Conservation (phyloP, 2,113 vertebrate species). For the Oreochromis tanganicae region DNA sequence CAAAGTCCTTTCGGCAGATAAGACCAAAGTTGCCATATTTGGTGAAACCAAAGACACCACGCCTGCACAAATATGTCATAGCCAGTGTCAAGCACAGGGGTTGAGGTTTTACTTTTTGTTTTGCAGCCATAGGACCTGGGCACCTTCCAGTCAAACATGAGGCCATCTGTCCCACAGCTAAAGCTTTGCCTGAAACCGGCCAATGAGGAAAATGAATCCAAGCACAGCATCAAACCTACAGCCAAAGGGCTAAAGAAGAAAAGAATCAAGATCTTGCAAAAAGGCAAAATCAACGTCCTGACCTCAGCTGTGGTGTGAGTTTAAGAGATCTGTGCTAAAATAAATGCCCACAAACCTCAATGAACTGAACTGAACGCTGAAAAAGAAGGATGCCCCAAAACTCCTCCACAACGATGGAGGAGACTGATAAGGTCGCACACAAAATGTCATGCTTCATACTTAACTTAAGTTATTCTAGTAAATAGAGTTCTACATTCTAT, state of each 20-base stretch:
- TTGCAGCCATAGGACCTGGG: not conserved
- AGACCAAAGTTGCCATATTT: not conserved
- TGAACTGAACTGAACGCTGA: not conserved
- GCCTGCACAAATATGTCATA: not conserved
- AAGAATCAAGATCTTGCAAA: not conserved
- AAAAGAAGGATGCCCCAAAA: not conserved
- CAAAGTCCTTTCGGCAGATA: not conserved
- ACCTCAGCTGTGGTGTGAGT: not conserved
- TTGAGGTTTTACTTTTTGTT: not conserved
- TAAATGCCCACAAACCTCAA: not conserved
- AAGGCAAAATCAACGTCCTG: not conserved
- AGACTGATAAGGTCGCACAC: not conserved
- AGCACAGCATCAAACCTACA: not conserved
- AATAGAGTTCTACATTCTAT: not conserved
- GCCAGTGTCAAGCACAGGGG: not conserved
- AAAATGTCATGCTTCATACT: not conserved
- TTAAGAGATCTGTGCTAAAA: not conserved
- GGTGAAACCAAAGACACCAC: not conserved
- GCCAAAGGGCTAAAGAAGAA: not conserved
- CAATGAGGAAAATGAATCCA: not conserved
- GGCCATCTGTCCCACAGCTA: not conserved
- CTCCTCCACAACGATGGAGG: not conserved
- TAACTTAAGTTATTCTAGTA: not conserved
- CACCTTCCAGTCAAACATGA: not conserved
- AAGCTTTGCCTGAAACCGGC: not conserved